A percentile compares a stretch with the other conserved stretches of the same genome.
These are phyloP conservation scores for Argynnis bischoffii DNA, from an alignment of 2,888 invertebrate species.

Conservation along the genomic window DNA sequence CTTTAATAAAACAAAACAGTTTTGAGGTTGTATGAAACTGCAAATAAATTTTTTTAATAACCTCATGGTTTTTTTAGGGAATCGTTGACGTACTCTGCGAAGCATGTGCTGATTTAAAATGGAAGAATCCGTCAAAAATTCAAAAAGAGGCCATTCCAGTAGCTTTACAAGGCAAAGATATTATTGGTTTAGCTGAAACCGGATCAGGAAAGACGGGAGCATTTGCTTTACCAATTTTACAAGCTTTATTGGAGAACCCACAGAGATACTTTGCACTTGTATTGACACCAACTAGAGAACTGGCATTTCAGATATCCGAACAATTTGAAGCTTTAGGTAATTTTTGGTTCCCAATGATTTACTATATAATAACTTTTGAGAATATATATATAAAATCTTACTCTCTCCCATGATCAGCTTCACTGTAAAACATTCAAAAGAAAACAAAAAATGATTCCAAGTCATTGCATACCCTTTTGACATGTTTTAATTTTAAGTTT, in stretches of 20 bases:
- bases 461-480: too few relatives aligned
- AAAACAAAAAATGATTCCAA: too few relatives aligned
- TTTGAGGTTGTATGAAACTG: slow-evolving; percentile 1
- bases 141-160: slow-evolving; percentile 96
- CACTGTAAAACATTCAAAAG: too few relatives aligned
- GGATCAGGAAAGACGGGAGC: slow-evolving; percentile 99
- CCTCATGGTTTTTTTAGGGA: slow-evolving; percentile 83
- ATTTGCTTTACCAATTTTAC: slow-evolving; percentile 97
- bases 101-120: slow-evolving; percentile 95
- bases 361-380: too few relatives aligned
- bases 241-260: slow-evolving; percentile 93
- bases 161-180: slow-evolving; percentile 91
- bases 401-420: too few relatives aligned
- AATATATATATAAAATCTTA: too few relatives aligned
- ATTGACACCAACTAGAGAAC: slow-evolving; percentile 97
- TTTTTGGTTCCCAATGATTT: slow-evolving; percentile 36
- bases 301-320: slow-evolving; percentile 99
- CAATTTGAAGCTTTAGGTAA: slow-evolving; percentile 98
- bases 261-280: slow-evolving; percentile 96
- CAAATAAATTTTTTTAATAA: background rate
- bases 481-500: too few relatives aligned
- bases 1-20: background rate
- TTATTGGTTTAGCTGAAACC: slow-evolving; percentile 86
- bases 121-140: slow-evolving; percentile 97
- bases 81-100: slow-evolving; percentile 94